Conservation (phyloP, 2,797 vertebrate genomes). For the Peromyscus eremicus region DNA sequence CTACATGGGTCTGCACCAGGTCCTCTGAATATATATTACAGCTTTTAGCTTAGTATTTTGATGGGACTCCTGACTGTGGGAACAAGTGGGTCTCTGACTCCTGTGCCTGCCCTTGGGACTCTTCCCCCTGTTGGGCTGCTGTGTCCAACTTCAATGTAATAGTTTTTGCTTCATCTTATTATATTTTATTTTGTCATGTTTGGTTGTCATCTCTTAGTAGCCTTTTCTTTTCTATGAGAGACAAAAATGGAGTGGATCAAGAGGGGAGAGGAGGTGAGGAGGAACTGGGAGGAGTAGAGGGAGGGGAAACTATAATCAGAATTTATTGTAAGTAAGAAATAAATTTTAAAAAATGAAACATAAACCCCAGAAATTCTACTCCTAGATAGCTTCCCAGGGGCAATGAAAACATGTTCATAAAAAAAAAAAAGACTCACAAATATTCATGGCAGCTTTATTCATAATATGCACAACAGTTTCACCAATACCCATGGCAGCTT, state of each 20-base stretch:
- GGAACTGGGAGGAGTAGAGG: neutral
- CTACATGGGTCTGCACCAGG: too few species aligned
- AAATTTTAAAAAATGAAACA: neutral
- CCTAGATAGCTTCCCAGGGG: neutral
- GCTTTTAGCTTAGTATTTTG: too few species aligned
- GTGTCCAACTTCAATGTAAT: too few species aligned
- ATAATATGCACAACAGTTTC: neutral
- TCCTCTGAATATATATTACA: too few species aligned
- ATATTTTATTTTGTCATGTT: too few species aligned
- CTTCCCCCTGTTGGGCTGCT: too few species aligned
- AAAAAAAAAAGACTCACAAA: neutral
- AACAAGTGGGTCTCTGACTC: too few species aligned
- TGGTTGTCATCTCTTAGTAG: neutral
- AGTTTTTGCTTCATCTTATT: too few species aligned
- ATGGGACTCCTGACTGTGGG: too few species aligned
- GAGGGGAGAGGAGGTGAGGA: neutral
- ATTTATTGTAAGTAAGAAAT: neutral
- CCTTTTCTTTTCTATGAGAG: neutral
- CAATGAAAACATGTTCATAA: neutral
- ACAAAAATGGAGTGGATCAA: neutral
- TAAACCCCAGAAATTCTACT: neutral
- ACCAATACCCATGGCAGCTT: neutral
- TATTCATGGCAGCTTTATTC: neutral
- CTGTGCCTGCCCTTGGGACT: too few species aligned
- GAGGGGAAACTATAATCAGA: too few species aligned